phyloP scores from a whole-genome alignment of 2,888 invertebrate genomes.

The Eutolmus rufibarbis region DNA sequence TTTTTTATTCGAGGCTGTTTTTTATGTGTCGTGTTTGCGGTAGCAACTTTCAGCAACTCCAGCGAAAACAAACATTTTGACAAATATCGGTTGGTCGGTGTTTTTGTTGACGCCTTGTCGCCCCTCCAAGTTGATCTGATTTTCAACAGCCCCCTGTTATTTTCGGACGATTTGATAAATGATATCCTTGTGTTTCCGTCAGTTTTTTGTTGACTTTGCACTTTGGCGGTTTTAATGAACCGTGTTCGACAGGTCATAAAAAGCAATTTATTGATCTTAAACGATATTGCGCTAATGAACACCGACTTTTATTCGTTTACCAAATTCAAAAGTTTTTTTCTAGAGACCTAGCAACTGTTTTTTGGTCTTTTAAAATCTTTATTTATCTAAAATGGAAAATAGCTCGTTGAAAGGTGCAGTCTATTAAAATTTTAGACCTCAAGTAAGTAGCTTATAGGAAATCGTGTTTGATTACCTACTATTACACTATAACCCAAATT shows the following conservation, averaged over 20 bases:
- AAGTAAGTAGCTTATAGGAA: too few relatives aligned
- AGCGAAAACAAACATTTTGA: conserved; percentile 36
- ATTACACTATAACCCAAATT: too few relatives aligned
- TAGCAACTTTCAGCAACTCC: conserved; percentile 32
- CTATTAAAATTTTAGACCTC: too few relatives aligned
- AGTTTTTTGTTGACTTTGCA: neutral
- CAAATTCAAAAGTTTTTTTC: neutral
- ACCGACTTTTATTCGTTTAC: neutral
- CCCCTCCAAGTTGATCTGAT: neutral
- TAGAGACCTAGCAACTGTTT: neutral
- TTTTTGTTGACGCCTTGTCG: neutral
- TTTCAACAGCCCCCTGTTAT: neutral
- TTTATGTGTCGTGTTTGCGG: neutral
- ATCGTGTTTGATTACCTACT: too few relatives aligned
- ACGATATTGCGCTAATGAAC: neutral
- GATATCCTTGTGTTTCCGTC: conserved; percentile 21
- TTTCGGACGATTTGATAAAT: conserved; percentile 19
- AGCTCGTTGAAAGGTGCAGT: too few relatives aligned
- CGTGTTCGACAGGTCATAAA: neutral
- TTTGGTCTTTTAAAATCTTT: neutral
- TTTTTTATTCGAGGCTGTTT: neutral
- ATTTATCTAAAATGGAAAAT: too few relatives aligned
- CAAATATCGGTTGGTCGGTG: conserved; percentile 14
- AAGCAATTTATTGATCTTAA: neutral
- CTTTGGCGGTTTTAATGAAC: conserved; percentile 6